Evolutionary conservation across 1,140 invertebrate species (phyloP).

Genomic region (Druon quercuslanigerum): DNA sequence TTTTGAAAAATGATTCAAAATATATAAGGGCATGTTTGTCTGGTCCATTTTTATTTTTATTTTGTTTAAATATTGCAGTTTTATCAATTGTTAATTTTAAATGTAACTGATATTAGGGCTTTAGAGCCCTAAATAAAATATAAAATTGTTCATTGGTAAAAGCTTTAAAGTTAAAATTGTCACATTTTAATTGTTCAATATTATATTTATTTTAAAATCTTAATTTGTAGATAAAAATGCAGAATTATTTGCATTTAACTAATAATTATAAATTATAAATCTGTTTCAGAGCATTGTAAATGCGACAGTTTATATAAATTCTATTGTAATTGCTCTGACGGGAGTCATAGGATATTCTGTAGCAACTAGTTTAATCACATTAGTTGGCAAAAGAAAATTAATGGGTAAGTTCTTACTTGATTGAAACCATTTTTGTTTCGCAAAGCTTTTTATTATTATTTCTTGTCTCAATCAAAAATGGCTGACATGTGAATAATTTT

Average conservation of each 20-base stretch:
- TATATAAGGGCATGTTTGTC: too few species aligned
- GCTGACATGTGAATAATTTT: slow-evolving; percentile 71
- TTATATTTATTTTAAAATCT: too few species aligned
- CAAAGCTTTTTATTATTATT: neutral
- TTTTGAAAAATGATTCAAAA: too few species aligned
- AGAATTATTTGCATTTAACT: slow-evolving; percentile 4
- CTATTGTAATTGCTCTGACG: slow-evolving; percentile 69
- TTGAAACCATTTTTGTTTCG: slow-evolving; percentile 9
- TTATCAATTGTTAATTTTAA: too few species aligned
- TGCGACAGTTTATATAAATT: slow-evolving; percentile 68
- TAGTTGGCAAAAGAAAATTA: slow-evolving; percentile 66
- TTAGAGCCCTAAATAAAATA: too few species aligned
- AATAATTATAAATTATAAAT: slow-evolving; percentile 14
- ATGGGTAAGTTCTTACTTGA: slow-evolving; percentile 58
- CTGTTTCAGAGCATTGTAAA: slow-evolving; percentile 58
- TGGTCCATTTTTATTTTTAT: too few species aligned
- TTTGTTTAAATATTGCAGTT: too few species aligned
- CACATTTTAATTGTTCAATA: too few species aligned
- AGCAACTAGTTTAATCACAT: slow-evolving; percentile 68
- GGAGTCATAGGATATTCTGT: slow-evolving; percentile 68
- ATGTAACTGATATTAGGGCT: too few species aligned
- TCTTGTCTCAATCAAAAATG: neutral
- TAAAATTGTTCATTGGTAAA: too few species aligned
- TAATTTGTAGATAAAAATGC: too few species aligned
- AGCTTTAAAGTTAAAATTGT: too few species aligned